Conservation (phyloP, 2,113 vertebrate species). For the Pseudorectes ferrugineus region DNA sequence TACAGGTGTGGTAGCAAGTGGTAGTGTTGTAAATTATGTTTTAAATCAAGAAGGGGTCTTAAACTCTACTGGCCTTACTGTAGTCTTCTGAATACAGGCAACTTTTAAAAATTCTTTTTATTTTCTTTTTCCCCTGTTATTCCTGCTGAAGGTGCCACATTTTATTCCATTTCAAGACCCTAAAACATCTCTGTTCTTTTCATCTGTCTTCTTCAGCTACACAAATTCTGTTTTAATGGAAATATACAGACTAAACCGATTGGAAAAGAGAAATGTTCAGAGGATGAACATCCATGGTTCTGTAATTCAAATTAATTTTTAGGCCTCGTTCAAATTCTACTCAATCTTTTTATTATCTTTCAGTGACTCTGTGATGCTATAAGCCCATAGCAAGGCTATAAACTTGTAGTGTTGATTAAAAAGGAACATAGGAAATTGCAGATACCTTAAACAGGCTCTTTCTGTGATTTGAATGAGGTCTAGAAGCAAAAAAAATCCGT, state of each 20-base stretch:
- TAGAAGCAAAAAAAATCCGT: background rate
- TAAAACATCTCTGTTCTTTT: background rate
- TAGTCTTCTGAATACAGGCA: background rate
- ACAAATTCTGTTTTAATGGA: background rate
- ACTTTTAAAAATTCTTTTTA: background rate
- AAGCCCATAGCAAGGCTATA: background rate
- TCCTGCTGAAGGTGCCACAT: background rate
- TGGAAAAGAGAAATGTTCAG: background rate
- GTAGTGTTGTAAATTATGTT: background rate
- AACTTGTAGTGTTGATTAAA: conserved; percentile 5
- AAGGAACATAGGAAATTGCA: background rate
- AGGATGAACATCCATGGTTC: background rate
- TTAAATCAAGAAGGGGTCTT: background rate
- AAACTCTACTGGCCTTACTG: background rate
- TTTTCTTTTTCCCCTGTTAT: accelerated
- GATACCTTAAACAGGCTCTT: background rate
- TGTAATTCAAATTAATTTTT: conserved; percentile 21
- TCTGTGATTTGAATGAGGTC: background rate
- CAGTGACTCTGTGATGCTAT: background rate
- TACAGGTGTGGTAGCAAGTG: background rate
- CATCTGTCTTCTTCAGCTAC: background rate
- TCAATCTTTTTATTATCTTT: background rate
- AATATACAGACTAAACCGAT: background rate
- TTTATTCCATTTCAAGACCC: background rate
- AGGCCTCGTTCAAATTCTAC: conserved; percentile 9